Evolutionary conservation across 2,113 vertebrate genomes (phyloP), one percentile per base, ranked within the genome.

Genomic region (Gyps fulvus): DNA sequence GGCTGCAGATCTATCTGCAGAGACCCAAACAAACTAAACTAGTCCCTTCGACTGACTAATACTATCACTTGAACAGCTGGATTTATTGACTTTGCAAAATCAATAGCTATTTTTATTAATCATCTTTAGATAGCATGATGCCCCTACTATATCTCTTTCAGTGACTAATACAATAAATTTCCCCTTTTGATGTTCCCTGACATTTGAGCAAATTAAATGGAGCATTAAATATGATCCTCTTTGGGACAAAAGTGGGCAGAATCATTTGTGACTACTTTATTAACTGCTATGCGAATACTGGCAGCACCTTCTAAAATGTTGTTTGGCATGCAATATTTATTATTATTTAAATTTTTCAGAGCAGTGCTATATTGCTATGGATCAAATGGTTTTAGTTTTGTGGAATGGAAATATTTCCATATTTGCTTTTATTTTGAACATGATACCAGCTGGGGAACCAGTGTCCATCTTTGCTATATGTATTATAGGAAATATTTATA

Each of bases 121-220:
- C 96, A 98, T 97, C 93, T 91, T 95, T 97, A 87, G 94, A 78
- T 96, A 98, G 95, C 95, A 92, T 87, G 86, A 97, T 81, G 87
- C 95, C 96, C 97, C 95, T 96, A 96, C 93, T 96, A 91, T 96
- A 96, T 96, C 93, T 97, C 93, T 97, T 98, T 98, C 97, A 95
- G 91, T 93, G 93, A 97, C 97, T 97, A 97, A 98, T 96, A 96
- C 96, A 98, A 97, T 98, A 97, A 96, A 97, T 98, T 98, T 95
- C 95, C 87, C 90, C 94, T 97, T 98, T 97, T 98, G 97, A 98
- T 98, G 96, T 98, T 98, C 95, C 93, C 96, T 98, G 98, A 98
- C 98, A 98, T 98, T 98, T 98, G 96, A 97, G 93, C 83, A 98
- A 98, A 98, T 98, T 98, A 98, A 98, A 98, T 98, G 97, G 95